phyloP scores from a whole-genome alignment of 53 echinoderm and acorn worm species.

The Astropecten irregularis region DNA sequence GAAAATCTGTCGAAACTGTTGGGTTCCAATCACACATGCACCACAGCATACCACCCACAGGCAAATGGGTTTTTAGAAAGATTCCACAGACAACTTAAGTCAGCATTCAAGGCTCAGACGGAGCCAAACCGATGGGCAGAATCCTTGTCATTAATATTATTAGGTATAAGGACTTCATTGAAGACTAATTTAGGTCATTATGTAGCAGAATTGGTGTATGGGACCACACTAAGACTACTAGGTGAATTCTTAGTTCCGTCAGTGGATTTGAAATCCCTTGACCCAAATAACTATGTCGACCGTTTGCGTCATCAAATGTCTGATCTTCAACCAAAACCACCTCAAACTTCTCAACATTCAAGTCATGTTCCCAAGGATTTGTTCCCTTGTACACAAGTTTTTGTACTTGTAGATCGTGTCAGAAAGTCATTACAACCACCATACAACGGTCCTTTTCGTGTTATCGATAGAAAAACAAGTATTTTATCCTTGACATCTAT shows the following conservation, averaged over 20 bases:
- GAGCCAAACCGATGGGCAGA: slow-evolving; percentile 49
- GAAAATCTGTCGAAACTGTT: slow-evolving; percentile 19
- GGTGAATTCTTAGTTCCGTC: slow-evolving; percentile 51
- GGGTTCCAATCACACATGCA: slow-evolving; percentile 7
- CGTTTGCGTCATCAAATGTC: slow-evolving; percentile 45
- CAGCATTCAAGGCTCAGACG: slow-evolving; percentile 15
- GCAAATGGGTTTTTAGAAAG: slow-evolving; percentile 28
- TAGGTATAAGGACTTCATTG: slow-evolving; percentile 48
- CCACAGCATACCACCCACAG: slow-evolving; percentile 32
- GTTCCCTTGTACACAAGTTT: slow-evolving; percentile 56
- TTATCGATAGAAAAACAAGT: slow-evolving; percentile 13
- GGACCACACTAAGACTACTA: slow-evolving; percentile 59
- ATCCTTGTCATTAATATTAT: slow-evolving; percentile 33
- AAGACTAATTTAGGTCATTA: slow-evolving; percentile 53
- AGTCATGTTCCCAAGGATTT: slow-evolving; percentile 33
- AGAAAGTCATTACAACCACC: slow-evolving; percentile 60
- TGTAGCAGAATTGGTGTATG: slow-evolving; percentile 70
- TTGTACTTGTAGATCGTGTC: slow-evolving; percentile 49
- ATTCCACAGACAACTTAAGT: slow-evolving; percentile 34
- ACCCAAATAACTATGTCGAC: slow-evolving; percentile 59
- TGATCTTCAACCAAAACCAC: slow-evolving; percentile 22
- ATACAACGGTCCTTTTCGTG: slow-evolving; percentile 55
- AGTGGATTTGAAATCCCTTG: not conserved
- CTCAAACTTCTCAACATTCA: not conserved
- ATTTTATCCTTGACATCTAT: slow-evolving; percentile 25